These are phyloP conservation scores for Taeniopygia guttata DNA, from an alignment of 2,797 vertebrate species.

Conservation along the genomic window DNA sequence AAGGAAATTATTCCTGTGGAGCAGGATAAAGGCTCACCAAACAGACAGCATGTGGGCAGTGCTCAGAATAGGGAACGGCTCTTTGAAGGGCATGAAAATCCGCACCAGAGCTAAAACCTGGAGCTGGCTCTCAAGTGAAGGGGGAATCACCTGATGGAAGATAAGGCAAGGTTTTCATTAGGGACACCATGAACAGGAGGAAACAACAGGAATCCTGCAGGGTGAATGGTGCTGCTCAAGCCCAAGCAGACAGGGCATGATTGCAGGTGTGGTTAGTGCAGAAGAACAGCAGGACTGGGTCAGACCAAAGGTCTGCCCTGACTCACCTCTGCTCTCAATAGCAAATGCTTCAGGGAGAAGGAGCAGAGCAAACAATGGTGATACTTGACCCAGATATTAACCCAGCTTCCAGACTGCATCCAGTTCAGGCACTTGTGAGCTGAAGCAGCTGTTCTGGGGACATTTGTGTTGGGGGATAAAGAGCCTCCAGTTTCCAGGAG, in stretches of 20 bases:
- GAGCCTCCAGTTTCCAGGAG: neutral
- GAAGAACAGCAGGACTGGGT: neutral
- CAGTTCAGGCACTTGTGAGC: neutral
- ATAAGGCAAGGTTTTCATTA: neutral
- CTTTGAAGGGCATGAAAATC: constrained; percentile 30
- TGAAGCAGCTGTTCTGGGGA: neutral
- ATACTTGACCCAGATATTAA: neutral
- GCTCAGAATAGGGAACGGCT: neutral
- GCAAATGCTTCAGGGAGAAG: neutral
- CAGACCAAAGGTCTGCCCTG: constrained; percentile 5
- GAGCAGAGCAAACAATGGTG: neutral
- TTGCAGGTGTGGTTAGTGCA: neutral
- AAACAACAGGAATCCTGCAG: neutral
- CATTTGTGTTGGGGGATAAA: neutral
- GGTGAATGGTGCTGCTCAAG: constrained; percentile 3
- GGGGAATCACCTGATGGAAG: neutral
- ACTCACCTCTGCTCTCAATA: neutral
- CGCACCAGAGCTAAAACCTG: neutral
- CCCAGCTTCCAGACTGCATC: neutral
- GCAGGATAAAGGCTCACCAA: constrained; percentile 4
- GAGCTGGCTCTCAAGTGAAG: neutral
- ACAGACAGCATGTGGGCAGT: constrained; percentile 16
- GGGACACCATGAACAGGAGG: neutral
- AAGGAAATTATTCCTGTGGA: constrained; percentile 38
- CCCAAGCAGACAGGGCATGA: neutral